Conservation (phyloP, 2,888 invertebrate genomes). For the Pimpla rufipes region DNA sequence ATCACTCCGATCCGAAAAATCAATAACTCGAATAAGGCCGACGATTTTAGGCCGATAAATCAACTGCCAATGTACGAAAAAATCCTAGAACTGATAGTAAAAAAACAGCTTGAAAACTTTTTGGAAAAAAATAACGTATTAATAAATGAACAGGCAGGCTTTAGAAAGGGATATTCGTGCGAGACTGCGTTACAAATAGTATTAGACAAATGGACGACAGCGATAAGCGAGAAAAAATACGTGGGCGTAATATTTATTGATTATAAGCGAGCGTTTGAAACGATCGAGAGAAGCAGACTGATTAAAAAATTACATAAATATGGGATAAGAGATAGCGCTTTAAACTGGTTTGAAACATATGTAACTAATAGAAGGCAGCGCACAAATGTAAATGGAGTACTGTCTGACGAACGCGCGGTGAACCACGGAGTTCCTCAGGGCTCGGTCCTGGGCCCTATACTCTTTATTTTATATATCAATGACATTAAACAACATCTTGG, state of each 20-base stretch:
- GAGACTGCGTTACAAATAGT: conserved; percentile 14
- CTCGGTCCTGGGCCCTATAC: neutral
- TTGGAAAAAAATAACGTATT: conserved; percentile 10
- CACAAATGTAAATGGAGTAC: conserved; percentile 24
- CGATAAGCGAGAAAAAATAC: too few relatives aligned
- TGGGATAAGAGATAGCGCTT: conserved; percentile 15
- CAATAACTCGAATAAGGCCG: conserved; percentile 10
- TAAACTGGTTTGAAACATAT: conserved; percentile 13
- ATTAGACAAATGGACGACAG: too few relatives aligned
- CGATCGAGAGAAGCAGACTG: conserved; percentile 8
- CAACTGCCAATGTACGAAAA: too few relatives aligned
- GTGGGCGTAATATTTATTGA: too few relatives aligned
- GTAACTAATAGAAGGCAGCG: conserved; percentile 1
- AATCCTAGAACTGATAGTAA: conserved; percentile 9
- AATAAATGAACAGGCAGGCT: neutral
- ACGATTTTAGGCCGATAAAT: conserved; percentile 5
- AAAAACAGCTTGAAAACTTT: conserved; percentile 8
- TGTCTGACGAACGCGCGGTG: too few relatives aligned
- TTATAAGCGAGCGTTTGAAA: too few relatives aligned
- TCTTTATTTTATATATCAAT: too few relatives aligned
- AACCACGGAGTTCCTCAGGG: conserved; percentile 5
- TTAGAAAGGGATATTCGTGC: too few relatives aligned
- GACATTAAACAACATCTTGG: too few relatives aligned
- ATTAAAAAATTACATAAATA: too few relatives aligned
- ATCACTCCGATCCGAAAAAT: conserved; percentile 13